Evolutionary conservation across 1,140 invertebrate genomes (phyloP), one percentile per base, ranked within the genome.

Genomic region (Trigoniulus corallinus): DNA sequence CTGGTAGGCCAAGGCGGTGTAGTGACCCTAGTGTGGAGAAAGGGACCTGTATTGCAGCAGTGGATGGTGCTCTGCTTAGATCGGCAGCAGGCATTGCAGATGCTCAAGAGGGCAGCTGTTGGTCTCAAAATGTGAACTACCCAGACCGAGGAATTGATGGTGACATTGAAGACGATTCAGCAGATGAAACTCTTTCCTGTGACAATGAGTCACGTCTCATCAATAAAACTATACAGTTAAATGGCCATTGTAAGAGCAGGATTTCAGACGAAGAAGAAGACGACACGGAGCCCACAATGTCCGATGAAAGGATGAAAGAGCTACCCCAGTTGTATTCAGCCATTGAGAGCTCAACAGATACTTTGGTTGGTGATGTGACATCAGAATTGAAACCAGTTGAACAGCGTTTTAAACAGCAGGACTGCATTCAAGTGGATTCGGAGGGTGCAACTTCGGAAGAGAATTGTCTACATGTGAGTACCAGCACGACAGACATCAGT

Each of bases 11-110:
- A 52, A 68, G 85, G 45, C 72, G 84, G 50, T 77, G 76, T 29
- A 88, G 84, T 63, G 84, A 88, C 67, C 84, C 86, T 18, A 15
- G 7, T 34, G 29, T 34, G 29, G 15, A 34, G 7, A 34, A 34
- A 7, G 29, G 29, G 15, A 7, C 7, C 15, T 7, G 7, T 15
- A 15, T 7, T 7, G 7, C 7, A 7, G 29, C 15, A 7, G 15
- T 15, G 29, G 29, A 34, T 34, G 15, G 15, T 7, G 7, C 29
- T 34, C 7, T 34, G 29, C 29, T 34, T 34, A 7, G 15, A 7
- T 7, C 7, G 7, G 7, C 7, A 7, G 7, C 7, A 7, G 29
- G 15, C 15, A 15, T 15, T 7, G 7, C 7, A 7, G 29, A 34
- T 34, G 29, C 29, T 7, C n/a, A n/a, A n/a, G n/a, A n/a, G n/a